A percentile compares a stretch with the other conserved stretches of the same genome.
phyloP scores from a whole-genome alignment of 2,797 vertebrate species.

The Poecilia velifera region DNA sequence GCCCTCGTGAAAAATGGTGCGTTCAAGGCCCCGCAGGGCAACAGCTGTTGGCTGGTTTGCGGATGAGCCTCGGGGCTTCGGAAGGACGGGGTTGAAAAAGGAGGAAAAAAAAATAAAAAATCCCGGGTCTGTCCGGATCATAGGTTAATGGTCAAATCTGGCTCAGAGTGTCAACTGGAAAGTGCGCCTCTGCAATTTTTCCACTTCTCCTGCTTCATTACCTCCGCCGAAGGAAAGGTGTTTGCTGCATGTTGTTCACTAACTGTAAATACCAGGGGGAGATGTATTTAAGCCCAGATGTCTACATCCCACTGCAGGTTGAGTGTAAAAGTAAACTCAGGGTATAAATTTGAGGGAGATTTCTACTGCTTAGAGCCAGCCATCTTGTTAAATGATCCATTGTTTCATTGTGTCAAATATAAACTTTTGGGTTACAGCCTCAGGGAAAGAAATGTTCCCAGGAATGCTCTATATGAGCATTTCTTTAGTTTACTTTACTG shows the following conservation, averaged over 20 bases:
- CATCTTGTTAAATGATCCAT: slow-evolving; percentile 50
- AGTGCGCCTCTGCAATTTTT: slow-evolving; percentile 48
- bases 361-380: slow-evolving; percentile 37
- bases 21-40: slow-evolving; percentile 59
- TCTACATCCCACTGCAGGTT: slow-evolving; percentile 48
- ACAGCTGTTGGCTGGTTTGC: slow-evolving; percentile 70
- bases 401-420: slow-evolving; percentile 55
- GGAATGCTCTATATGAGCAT: slow-evolving; percentile 24
- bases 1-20: slow-evolving; percentile 68
- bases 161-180: slow-evolving; percentile 51
- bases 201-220: slow-evolving; percentile 61
- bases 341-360: slow-evolving; percentile 47
- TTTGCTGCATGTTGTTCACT: slow-evolving; percentile 64
- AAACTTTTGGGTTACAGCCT: slow-evolving; percentile 56
- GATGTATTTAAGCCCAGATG: slow-evolving; percentile 46
- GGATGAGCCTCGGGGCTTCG: slow-evolving; percentile 39
- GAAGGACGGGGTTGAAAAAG: slow-evolving; percentile 50
- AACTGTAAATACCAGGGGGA: slow-evolving; percentile 68
- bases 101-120: slow-evolving; percentile 4
- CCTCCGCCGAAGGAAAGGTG: slow-evolving; percentile 39
- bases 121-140: slow-evolving; percentile 53
- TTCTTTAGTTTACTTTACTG: slow-evolving; percentile 58
- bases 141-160: slow-evolving; percentile 70
- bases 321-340: slow-evolving; percentile 44
- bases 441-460: slow-evolving; percentile 37